Evolutionary conservation across 2,888 invertebrate genomes (phyloP).

Genomic region (Caenorhabditis sp.): DNA sequence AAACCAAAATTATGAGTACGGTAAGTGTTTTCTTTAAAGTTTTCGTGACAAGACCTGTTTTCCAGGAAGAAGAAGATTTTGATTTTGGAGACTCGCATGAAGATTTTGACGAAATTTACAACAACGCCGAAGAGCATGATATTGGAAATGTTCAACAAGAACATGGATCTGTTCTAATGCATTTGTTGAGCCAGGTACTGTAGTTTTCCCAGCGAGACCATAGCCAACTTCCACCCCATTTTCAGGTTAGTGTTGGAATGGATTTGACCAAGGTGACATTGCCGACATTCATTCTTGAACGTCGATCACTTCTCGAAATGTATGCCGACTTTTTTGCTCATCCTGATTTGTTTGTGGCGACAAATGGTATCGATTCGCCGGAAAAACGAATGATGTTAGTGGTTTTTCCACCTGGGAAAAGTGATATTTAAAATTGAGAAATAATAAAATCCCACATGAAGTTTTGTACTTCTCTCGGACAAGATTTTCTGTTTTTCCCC

Average conservation of each 20-base stretch:
- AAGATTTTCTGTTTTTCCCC: too few relatives aligned
- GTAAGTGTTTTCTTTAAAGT: too few relatives aligned
- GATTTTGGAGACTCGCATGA: slow-evolving; percentile 73
- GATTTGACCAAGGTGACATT: slow-evolving; percentile 97
- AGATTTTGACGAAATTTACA: slow-evolving; percentile 74
- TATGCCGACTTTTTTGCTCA: slow-evolving; percentile 99
- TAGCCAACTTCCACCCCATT: neutral
- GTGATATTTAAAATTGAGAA: neutral
- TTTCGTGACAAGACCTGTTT: neutral
- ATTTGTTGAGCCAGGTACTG: slow-evolving; percentile 88
- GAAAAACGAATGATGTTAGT: slow-evolving; percentile 65
- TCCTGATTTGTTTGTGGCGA: slow-evolving; percentile 86
- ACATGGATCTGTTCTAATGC: slow-evolving; percentile 95
- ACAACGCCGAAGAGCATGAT: slow-evolving; percentile 68
- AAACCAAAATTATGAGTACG: too few relatives aligned
- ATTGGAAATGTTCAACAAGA: slow-evolving; percentile 83
- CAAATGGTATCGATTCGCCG: slow-evolving; percentile 76
- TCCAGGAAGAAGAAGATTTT: slow-evolving; percentile 41
- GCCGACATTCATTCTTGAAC: slow-evolving; percentile 96
- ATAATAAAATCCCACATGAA: neutral
- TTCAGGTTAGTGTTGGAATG: slow-evolving; percentile 92
- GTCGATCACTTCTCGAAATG: slow-evolving; percentile 97
- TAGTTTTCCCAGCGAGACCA: neutral
- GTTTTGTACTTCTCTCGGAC: too few relatives aligned
- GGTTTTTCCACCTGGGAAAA: neutral